Conservation (phyloP, 2,797 vertebrate species). For the Phoebastria nigripes region DNA sequence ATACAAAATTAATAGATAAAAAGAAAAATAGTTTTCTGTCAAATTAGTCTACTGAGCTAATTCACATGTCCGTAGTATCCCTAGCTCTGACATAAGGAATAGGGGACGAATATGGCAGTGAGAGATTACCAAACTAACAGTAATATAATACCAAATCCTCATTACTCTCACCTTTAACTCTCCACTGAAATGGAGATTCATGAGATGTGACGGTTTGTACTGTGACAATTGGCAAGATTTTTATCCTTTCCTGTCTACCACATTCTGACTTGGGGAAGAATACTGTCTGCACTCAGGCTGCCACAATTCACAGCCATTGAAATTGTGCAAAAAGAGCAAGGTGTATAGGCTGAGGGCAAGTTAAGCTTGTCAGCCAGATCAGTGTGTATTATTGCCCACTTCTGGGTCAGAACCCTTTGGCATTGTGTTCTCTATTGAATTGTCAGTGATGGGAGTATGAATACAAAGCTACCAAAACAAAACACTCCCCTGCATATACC, state of each 20-base stretch:
- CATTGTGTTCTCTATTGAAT: background rate
- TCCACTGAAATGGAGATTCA: background rate
- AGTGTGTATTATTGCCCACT: background rate
- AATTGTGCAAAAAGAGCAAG: background rate
- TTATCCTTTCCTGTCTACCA: background rate
- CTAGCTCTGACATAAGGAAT: background rate
- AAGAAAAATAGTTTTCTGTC: background rate
- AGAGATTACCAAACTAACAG: background rate
- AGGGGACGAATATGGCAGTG: background rate
- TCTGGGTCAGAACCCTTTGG: background rate
- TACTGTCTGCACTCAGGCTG: background rate
- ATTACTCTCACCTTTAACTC: background rate
- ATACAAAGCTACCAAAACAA: background rate
- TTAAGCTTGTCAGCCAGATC: background rate
- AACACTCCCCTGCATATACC: background rate
- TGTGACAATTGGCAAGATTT: background rate
- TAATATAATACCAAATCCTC: background rate
- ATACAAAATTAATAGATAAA: background rate
- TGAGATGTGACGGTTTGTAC: background rate
- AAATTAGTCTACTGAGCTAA: background rate
- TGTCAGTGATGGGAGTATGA: background rate
- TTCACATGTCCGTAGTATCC: background rate
- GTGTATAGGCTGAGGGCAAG: background rate
- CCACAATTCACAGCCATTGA: background rate
- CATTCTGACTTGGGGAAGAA: background rate